A percentile compares a stretch with the other conserved stretches of the same genome.
Conservation (phyloP, 1,140 invertebrate species). For the Maniola jurtina region DNA sequence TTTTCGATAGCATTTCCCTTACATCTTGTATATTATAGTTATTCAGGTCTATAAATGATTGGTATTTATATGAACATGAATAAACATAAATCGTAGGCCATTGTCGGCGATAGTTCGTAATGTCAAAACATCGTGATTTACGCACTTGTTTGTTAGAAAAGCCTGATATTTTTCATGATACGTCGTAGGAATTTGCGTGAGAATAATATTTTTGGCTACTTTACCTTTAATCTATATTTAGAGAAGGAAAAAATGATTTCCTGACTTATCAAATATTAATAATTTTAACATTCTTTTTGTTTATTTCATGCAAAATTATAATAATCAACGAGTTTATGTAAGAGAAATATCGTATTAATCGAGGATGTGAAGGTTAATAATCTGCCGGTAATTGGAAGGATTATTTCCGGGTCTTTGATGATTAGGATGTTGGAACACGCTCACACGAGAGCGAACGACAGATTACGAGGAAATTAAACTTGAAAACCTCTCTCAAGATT, state of each 20-base stretch:
- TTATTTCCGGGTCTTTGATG: conserved; percentile 23
- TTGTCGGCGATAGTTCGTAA: background rate
- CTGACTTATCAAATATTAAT: no score
- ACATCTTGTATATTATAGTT: background rate
- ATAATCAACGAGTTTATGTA: no score
- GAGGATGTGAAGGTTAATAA: conserved; percentile 10
- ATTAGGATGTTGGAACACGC: background rate
- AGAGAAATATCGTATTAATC: background rate
- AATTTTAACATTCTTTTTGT: no score
- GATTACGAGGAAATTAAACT: conserved; percentile 1
- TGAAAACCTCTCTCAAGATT: background rate
- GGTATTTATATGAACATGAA: no score
- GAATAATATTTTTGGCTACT: background rate
- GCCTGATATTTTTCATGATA: background rate
- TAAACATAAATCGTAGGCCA: background rate
- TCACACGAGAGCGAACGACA: background rate
- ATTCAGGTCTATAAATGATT: no score
- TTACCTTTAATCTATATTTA: background rate
- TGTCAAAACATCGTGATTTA: conserved; percentile 23
- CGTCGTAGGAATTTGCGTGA: background rate
- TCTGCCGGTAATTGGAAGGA: conserved; percentile 27
- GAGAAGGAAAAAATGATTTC: no score
- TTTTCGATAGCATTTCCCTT: no score
- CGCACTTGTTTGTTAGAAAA: conserved; percentile 13
- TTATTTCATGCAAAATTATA: no score